Evolutionary conservation across 2,113 vertebrate genomes (phyloP).

Genomic region (Prolemur simus): DNA sequence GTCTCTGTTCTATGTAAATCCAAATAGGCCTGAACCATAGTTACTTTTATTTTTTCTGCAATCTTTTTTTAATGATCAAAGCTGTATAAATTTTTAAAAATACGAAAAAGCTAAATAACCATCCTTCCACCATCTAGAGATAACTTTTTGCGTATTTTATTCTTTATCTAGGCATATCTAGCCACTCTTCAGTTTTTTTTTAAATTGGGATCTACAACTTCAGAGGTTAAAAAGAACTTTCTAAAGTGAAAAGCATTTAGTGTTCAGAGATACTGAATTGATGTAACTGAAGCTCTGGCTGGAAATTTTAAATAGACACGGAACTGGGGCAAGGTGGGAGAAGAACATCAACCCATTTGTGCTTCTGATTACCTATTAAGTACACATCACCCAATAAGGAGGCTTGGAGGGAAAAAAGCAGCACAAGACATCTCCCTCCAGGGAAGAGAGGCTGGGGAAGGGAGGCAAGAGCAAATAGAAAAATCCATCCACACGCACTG

Average conservation of each 20-base stretch:
- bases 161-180: not conserved
- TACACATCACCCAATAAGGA: not conserved
- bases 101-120: not conserved
- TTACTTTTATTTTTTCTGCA: not conserved
- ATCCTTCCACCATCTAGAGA: not conserved
- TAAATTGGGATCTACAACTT: not conserved
- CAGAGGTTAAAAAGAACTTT: not conserved
- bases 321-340: not conserved
- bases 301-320: not conserved
- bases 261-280: not conserved
- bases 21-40: not conserved
- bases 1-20: not conserved
- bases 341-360: not conserved
- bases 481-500: not conserved
- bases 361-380: not conserved
- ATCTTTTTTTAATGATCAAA: not conserved
- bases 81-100: not conserved
- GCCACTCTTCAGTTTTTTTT: not conserved
- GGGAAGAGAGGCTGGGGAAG: not conserved
- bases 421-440: not conserved
- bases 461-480: not conserved
- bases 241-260: not conserved
- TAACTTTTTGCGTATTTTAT: not conserved
- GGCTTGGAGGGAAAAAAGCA: not conserved
- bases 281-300: not conserved